These are phyloP conservation scores for Drosophila prostipennis DNA, from an alignment of 2,888 invertebrate genomes.

Conservation along the genomic window DNA sequence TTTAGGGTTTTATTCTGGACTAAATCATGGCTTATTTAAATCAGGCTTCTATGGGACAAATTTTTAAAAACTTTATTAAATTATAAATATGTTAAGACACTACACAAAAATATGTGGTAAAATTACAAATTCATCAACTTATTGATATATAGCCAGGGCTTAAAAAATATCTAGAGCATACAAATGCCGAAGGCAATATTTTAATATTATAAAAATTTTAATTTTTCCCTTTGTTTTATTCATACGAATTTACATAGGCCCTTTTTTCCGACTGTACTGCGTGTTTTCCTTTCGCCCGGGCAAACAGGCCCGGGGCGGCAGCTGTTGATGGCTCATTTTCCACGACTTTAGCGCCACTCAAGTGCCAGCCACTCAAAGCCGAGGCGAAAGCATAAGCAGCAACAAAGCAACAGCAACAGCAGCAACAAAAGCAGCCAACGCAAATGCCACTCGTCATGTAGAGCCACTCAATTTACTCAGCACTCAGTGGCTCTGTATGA, in stretches of 20 bases:
- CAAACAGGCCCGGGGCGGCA: slow-evolving; percentile 46
- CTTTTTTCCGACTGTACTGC: neutral
- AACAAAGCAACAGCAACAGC: neutral
- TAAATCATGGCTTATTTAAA: too few species aligned
- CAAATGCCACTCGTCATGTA: slow-evolving; percentile 55
- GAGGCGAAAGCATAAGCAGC: slow-evolving; percentile 22
- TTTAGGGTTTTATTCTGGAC: too few species aligned
- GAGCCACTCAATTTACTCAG: slow-evolving; percentile 66
- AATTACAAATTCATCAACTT: too few species aligned
- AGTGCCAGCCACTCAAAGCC: slow-evolving; percentile 52
- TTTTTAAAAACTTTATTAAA: too few species aligned
- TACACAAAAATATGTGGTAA: too few species aligned
- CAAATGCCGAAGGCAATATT: too few species aligned
- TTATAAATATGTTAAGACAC: too few species aligned
- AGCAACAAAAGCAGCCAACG: slow-evolving; percentile 14
- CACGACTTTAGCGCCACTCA: slow-evolving; percentile 56
- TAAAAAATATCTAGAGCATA: too few species aligned
- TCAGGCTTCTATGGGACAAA: too few species aligned
- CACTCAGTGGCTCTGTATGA: slow-evolving; percentile 16
- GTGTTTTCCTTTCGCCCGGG: slow-evolving; percentile 16
- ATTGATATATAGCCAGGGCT: too few species aligned
- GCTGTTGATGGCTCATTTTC: slow-evolving; percentile 72
- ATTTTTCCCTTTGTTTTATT: neutral
- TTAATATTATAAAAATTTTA: too few species aligned
- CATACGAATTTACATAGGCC: neutral